Percentiles rank a stretch among this genome's conserved stretches.
Evolutionary conservation across 2,113 vertebrate species (phyloP).

Genomic region (Jacana jacana): DNA sequence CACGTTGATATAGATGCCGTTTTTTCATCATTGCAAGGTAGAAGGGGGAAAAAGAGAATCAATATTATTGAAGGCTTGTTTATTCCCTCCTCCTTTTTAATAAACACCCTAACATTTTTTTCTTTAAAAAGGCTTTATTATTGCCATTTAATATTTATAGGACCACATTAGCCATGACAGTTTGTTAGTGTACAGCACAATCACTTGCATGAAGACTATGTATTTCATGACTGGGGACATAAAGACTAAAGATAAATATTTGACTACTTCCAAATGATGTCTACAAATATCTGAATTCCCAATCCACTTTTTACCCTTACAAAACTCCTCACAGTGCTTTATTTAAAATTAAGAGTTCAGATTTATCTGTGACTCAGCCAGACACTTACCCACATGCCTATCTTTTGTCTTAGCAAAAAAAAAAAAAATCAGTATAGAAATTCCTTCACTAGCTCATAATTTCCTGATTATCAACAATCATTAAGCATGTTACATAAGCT

Average conservation of each 20-base stretch:
- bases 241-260: neutral
- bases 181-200: neutral
- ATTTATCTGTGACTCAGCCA: neutral
- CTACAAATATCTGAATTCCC: neutral
- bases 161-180: neutral
- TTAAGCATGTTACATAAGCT: neutral
- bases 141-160: neutral
- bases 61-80: neutral
- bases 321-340: neutral
- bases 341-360: neutral
- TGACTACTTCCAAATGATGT: neutral
- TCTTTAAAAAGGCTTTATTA: neutral
- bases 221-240: neutral
- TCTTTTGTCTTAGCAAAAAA: neutral
- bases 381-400: neutral
- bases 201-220: neutral
- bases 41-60: neutral
- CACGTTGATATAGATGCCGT: neutral
- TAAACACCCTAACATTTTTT: neutral
- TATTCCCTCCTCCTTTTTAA: too few relatives aligned
- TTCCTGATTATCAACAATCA: neutral
- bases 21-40: neutral
- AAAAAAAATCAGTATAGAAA: neutral
- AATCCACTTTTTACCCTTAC: neutral
- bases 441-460: neutral